Evolutionary conservation across 2,888 invertebrate species (phyloP), one percentile per base, ranked within the genome.

Genomic region (Aleiodes alternator): DNA sequence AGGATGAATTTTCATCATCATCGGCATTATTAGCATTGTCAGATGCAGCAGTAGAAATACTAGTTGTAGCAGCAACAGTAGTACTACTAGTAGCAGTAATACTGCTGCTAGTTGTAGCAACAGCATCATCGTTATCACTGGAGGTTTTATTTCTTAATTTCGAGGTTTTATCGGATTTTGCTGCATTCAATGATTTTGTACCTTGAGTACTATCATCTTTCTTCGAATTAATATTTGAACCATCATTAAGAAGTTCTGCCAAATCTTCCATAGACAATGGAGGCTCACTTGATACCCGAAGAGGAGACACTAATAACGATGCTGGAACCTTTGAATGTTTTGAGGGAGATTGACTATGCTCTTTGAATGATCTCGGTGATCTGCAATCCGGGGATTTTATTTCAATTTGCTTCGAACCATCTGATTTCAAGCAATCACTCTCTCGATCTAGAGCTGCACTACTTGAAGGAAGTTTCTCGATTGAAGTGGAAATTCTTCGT

Each of bases 221-320:
- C 57, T 79, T 75, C 23, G 77, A 78, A 72, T 79, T 80, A 16
- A 75, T 81, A 84, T 87, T 80, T 89, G 90, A 81, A 84, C 90
- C 88, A 84, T 92, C 83, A 75, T 86, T 80, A 78, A 90, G 73
- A 11, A 87, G 79, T 56, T 87, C 87, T 1, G 87, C 87, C 29
- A 90, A 48, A 71, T 90, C 90, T 68, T 87, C 88, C 51, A 83
- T 84, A 1, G 89, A 86, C 4, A 90, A 79, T 1, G 89, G 89
- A 4, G 88, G 88, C 48, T 85, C 84, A 0, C 84, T 84, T 0
- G 84, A 82, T 0, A 85, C 82, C 0, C 85, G 83, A 2, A 85
- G 86, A 2, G 86, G 85, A 12, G 86, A 84, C 1, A 84, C 81
- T 9, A 87, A 68, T 14, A 87, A 69, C 3, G 85, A 82, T 14